Conservation (phyloP, 53 echinoderm and acorn worm species). For the Paracentrotus lividus region DNA sequence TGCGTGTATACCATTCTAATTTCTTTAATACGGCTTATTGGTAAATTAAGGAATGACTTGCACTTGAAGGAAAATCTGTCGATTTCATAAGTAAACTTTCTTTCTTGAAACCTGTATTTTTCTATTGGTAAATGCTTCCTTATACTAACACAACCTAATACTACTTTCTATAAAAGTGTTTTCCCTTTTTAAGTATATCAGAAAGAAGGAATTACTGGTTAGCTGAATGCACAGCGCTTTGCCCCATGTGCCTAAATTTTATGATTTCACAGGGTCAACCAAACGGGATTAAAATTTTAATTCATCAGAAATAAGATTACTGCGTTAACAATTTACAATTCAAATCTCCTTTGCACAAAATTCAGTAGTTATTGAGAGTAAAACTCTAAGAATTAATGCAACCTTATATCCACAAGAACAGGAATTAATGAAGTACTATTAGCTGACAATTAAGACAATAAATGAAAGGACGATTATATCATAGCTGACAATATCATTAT, state of each 20-base stretch:
- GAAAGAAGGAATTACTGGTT: too few relatives aligned
- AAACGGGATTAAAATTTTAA: background rate
- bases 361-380: too few relatives aligned
- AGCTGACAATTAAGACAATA: too few relatives aligned
- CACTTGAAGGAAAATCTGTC: background rate
- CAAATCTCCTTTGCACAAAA: too few relatives aligned
- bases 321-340: background rate
- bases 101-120: background rate
- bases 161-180: background rate
- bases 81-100: background rate
- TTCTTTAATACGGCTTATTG: background rate
- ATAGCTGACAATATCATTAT: constrained; percentile 7
- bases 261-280: too few relatives aligned
- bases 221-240: too few relatives aligned
- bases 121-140: background rate
- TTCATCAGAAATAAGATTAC: background rate
- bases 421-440: background rate
- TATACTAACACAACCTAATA: background rate
- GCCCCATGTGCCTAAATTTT: too few relatives aligned
- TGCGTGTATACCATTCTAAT: background rate
- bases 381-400: too few relatives aligned
- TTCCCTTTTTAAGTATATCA: background rate
- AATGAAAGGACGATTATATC: background rate
- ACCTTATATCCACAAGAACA: background rate
- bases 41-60: background rate